phyloP scores from a whole-genome alignment of 1,140 invertebrate genomes.

The Sitodiplosis mosellana region DNA sequence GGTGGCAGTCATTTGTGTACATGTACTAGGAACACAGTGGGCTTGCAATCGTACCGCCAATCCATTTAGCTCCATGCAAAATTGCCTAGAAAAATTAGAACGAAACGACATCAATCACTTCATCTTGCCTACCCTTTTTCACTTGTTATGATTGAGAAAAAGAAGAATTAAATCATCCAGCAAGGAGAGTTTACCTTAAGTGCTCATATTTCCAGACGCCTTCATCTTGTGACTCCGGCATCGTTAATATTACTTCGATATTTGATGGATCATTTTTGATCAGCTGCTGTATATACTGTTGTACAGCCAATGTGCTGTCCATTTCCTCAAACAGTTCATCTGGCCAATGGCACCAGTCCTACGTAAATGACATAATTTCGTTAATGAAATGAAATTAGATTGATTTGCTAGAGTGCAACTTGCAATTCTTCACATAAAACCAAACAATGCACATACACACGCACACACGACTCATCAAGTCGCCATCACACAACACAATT shows the following conservation, averaged over 20 bases:
- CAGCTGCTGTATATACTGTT: slow-evolving; percentile 97
- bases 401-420: neutral
- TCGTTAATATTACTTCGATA: slow-evolving; percentile 85
- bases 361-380: too few species aligned
- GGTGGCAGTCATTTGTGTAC: slow-evolving; percentile 99
- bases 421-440: neutral
- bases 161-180: neutral
- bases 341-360: slow-evolving; percentile 96
- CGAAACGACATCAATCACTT: neutral
- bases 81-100: slow-evolving; percentile 56
- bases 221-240: slow-evolving; percentile 94
- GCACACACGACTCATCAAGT: too few species aligned
- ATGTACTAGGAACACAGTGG: slow-evolving; percentile 91
- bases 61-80: slow-evolving; percentile 98
- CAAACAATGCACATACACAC: too few species aligned
- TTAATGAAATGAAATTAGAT: too few species aligned
- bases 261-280: slow-evolving; percentile 84
- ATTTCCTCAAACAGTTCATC: slow-evolving; percentile 98
- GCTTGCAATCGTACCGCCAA: slow-evolving; percentile 81
- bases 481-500: too few species aligned
- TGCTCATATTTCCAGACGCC: slow-evolving; percentile 99
- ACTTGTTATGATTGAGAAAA: neutral
- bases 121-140: too few species aligned
- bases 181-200: slow-evolving; percentile 41
- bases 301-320: slow-evolving; percentile 96